phyloP scores from a whole-genome alignment of 2,113 vertebrate genomes.

The Cygnus atratus region DNA sequence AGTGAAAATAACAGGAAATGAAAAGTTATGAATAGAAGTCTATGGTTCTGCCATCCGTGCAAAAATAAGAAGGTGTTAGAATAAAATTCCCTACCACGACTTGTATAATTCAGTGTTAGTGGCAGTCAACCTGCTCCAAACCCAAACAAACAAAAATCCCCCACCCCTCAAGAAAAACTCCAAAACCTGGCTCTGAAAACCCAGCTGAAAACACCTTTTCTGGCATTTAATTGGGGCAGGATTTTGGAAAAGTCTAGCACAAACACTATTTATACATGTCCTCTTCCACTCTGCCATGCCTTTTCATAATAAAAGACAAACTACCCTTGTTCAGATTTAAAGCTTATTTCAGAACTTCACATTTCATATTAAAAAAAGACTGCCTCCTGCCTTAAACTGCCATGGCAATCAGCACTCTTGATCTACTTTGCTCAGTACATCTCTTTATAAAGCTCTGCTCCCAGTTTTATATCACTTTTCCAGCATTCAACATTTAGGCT shows the following conservation, averaged over 20 bases:
- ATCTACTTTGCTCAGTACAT: neutral
- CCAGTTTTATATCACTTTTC: neutral
- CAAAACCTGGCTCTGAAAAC: neutral
- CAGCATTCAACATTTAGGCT: neutral
- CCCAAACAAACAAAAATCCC: neutral
- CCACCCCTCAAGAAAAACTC: neutral
- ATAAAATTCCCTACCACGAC: neutral
- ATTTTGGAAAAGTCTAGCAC: neutral
- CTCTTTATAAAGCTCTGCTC: neutral
- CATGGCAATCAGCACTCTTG: neutral
- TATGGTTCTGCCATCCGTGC: neutral
- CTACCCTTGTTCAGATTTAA: neutral
- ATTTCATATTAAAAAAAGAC: neutral
- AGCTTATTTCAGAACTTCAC: neutral
- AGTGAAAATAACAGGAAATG: slow-evolving; percentile 45
- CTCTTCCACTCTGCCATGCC: neutral
- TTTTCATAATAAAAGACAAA: neutral
- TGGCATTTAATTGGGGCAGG: neutral
- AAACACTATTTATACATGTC: neutral
- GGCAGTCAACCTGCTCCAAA: neutral
- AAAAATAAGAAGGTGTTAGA: neutral
- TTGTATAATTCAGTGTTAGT: neutral
- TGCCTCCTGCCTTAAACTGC: neutral
- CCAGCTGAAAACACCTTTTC: neutral
- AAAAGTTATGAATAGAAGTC: slow-evolving; percentile 11